Conservation (phyloP, 2,888 invertebrate species). For the Athripsodes cinereus region DNA sequence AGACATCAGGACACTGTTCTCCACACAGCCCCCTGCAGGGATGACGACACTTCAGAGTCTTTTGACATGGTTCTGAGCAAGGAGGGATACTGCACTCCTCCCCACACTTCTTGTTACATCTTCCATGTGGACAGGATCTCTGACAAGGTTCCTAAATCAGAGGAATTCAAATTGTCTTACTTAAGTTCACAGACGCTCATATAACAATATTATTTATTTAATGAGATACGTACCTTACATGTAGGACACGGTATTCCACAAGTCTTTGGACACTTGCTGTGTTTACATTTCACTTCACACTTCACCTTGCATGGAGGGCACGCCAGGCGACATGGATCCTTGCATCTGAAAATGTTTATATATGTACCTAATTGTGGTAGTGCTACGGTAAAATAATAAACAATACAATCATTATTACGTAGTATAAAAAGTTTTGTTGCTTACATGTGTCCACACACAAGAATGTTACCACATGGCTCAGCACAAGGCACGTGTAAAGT, state of each 20-base stretch:
- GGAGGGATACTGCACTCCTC: constrained; percentile 42
- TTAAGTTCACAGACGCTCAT: too few species aligned
- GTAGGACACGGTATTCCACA: constrained; percentile 40
- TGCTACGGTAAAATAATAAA: too few species aligned
- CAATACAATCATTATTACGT: too few species aligned
- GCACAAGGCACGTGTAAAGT: constrained; percentile 54
- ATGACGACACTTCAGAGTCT: constrained; percentile 49
- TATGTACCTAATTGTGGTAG: too few species aligned
- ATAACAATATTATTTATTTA: too few species aligned
- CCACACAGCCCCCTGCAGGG: constrained; percentile 66
- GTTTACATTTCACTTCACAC: constrained; percentile 47
- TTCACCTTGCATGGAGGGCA: constrained; percentile 51
- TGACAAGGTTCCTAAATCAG: constrained; percentile 31
- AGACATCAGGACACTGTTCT: constrained; percentile 60
- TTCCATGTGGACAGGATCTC: constrained; percentile 44
- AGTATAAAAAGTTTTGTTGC: constrained; percentile 17
- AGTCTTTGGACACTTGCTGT: constrained; percentile 44
- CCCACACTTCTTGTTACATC: constrained; percentile 44
- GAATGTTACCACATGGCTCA: constrained; percentile 47
- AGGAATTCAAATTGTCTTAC: too few species aligned
- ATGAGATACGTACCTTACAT: constrained; percentile 9
- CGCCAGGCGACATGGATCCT: constrained; percentile 48
- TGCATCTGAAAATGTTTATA: constrained; percentile 37
- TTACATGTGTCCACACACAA: constrained; percentile 59
- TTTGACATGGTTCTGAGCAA: constrained; percentile 42